Conservation (phyloP, 2,113 vertebrate species). For the Amblyopsis rosae region DNA sequence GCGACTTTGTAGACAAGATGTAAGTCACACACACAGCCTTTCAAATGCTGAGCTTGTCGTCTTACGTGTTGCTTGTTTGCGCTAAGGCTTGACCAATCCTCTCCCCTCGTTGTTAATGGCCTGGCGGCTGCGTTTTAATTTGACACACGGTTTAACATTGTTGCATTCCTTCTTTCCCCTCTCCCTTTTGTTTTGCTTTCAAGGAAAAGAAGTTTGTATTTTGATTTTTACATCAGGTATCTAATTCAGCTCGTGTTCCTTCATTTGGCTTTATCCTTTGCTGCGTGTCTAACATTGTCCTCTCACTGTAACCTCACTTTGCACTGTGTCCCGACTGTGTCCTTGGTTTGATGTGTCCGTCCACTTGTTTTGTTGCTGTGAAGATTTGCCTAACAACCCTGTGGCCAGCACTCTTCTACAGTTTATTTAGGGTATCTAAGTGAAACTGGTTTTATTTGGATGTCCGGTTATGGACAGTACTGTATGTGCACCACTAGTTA, state of each 20-base stretch:
- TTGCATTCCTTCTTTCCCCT: constrained; percentile 67
- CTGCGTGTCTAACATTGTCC: constrained; percentile 59
- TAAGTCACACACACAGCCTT: not conserved
- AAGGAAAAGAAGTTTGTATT: constrained; percentile 94
- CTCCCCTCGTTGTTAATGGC: constrained; percentile 28
- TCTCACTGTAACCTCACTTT: constrained; percentile 40
- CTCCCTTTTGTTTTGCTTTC: constrained; percentile 84
- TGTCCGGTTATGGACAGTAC: too few relatives aligned
- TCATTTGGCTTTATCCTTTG: constrained; percentile 53
- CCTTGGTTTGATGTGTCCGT: constrained; percentile 49
- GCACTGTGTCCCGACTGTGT: constrained; percentile 56
- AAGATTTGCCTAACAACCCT: constrained; percentile 50
- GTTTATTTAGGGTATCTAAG: not conserved
- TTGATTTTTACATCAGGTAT: constrained; percentile 96
- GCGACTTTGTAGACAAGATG: not conserved
- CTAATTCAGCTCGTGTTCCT: constrained; percentile 62
- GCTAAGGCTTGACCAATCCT: constrained; percentile 39
- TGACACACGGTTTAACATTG: constrained; percentile 62
- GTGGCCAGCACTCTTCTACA: not conserved
- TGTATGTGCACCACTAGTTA: too few relatives aligned
- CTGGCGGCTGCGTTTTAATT: constrained; percentile 48
- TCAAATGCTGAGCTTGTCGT: constrained; percentile 4
- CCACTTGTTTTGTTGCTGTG: constrained; percentile 64
- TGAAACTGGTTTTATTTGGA: not conserved
- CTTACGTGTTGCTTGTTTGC: constrained; percentile 40